phyloP scores from a whole-genome alignment of 2,113 vertebrate species.

The Ictalurus furcatus region DNA sequence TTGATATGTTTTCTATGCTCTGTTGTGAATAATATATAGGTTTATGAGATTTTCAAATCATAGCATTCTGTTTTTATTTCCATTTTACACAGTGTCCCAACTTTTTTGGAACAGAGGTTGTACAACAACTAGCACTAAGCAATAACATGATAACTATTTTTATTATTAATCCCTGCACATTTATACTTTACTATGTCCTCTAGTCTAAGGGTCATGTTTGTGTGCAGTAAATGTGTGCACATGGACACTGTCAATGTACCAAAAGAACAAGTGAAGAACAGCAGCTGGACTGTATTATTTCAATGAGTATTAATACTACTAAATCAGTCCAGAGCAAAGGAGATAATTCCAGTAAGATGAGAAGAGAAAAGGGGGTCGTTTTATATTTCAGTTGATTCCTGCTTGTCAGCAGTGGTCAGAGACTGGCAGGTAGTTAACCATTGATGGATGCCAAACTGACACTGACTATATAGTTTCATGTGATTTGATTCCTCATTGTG shows the following conservation, averaged over 20 bases:
- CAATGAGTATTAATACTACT: slow-evolving; percentile 54
- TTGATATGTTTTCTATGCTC: too few species aligned
- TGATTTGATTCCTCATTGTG: slow-evolving; percentile 11
- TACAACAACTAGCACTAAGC: not conserved
- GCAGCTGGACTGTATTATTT: slow-evolving; percentile 46
- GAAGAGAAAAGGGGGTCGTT: slow-evolving; percentile 26
- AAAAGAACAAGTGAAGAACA: slow-evolving; percentile 38
- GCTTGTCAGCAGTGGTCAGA: slow-evolving; percentile 38
- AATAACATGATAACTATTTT: not conserved
- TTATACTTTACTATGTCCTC: not conserved
- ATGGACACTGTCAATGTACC: slow-evolving; percentile 33
- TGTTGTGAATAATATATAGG: too few species aligned
- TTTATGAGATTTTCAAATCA: too few species aligned
- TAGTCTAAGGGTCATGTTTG: not conserved
- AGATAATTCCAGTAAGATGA: slow-evolving; percentile 37
- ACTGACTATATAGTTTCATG: slow-evolving; percentile 23
- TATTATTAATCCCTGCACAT: not conserved
- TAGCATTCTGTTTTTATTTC: too few species aligned
- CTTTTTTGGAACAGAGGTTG: too few species aligned
- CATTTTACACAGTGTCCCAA: too few species aligned
- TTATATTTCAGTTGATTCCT: slow-evolving; percentile 41
- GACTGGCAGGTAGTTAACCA: slow-evolving; percentile 37
- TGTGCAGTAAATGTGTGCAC: not conserved
- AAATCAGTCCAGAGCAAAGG: slow-evolving; percentile 56
- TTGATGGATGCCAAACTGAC: slow-evolving; percentile 40